Evolutionary conservation across 92 coral and sea anemone genomes (phyloP), one percentile per base, ranked within the genome.

Genomic region (Scolanthus callimorphus): DNA sequence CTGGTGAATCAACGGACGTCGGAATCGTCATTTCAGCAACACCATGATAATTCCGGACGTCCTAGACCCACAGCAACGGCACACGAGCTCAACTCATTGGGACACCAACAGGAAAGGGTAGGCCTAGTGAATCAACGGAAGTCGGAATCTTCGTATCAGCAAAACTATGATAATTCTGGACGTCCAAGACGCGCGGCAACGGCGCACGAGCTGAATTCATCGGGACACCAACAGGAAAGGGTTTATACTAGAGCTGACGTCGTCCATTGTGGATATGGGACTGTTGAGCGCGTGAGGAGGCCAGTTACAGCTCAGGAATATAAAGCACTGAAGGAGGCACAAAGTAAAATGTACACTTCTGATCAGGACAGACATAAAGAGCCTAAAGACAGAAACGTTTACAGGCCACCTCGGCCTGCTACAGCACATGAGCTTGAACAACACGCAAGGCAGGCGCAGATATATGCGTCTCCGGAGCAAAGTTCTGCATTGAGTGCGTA

Each of bases 341-440:
- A 34, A 34, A 21, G 8, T 6, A 9, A 46, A 46, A 6, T 4
- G 11, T 46, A 9, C 4, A 11, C 19, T 4, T 10, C 52, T 9
- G 43, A 34, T 34, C 19, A 11, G 19, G 4, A 9, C 4, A 46
- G 22, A 4, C 23, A 46, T 9, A 3, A 3, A 6, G 58, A 24
- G 10, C 3, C 28, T 9, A 8, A 20, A 9, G 24, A 4, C 17
- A 4, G 8, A 8, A 20, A 20, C 20, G 25, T 46, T 19, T 31
- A 55, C 29, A 63, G 65, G 8, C 63, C 75, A 27, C 50, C 48
- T 13, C 64, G 58, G 2, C 65, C 75, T 0, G 65, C 61, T 47
- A 68, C 75, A 29, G 52, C 75, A 11, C 63, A 68, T 29, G 75
- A 57, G 27, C 54, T 49, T 17, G 4, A 9, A 9, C 44, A 3